A percentile compares a stretch with the other conserved stretches of the same genome.
These are phyloP conservation scores for Lepidostoma basale DNA, from an alignment of 1,140 invertebrate genomes.

Conservation along the genomic window DNA sequence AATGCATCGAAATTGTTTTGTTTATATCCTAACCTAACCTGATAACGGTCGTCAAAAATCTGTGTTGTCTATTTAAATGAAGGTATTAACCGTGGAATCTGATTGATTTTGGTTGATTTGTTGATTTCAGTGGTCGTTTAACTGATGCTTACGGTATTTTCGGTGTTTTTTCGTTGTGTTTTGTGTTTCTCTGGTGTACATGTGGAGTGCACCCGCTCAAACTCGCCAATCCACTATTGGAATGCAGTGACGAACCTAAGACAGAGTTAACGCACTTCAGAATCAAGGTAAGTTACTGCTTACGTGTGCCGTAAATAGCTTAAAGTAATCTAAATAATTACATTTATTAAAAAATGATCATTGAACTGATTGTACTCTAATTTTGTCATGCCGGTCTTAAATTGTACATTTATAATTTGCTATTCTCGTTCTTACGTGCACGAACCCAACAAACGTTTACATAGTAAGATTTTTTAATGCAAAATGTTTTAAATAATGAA, in stretches of 20 bases:
- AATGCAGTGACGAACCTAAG: background rate
- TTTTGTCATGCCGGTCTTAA: no score
- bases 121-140: background rate
- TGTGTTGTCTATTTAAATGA: background rate
- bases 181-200: constrained; percentile 17
- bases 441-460: no score
- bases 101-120: background rate
- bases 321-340: no score
- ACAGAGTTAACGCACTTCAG: background rate
- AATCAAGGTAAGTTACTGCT: constrained; percentile 7
- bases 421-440: no score
- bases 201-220: background rate
- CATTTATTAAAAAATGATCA: no score
- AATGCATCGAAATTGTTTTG: constrained; percentile 3
- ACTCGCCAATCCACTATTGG: constrained; percentile 14
- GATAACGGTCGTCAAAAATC: background rate
- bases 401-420: no score
- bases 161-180: background rate
- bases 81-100: background rate
- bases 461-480: no score
- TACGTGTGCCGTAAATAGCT: no score
- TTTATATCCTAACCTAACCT: constrained; percentile 9
- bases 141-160: background rate
- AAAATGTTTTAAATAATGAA: no score
- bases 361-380: no score